Conservation (phyloP, 2,113 vertebrate species). For the Pygathrix nemaeus region DNA sequence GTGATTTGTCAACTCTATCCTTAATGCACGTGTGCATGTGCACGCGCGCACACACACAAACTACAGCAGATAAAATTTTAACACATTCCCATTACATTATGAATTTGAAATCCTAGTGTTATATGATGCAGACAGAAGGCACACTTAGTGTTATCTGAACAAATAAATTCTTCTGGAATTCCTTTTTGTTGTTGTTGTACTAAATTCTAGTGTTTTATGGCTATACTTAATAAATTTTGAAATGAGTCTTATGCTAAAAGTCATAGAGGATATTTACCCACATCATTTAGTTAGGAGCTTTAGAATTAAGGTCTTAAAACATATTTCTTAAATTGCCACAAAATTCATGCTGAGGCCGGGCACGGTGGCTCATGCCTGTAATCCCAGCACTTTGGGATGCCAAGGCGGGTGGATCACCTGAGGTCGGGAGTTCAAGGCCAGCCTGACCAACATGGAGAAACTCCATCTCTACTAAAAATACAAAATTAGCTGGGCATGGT, state of each 20-base stretch:
- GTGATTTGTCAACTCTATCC: not conserved
- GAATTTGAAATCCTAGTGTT: not conserved
- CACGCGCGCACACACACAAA: not conserved
- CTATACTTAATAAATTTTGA: not conserved
- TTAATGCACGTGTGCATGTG: not conserved
- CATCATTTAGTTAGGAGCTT: not conserved
- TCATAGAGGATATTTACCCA: not conserved
- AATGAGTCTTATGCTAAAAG: not conserved
- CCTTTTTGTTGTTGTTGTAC: not conserved
- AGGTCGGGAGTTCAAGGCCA: too few relatives aligned
- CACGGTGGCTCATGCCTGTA: too few relatives aligned
- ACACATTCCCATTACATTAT: not conserved
- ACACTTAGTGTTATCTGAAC: not conserved
- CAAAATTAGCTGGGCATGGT: too few relatives aligned
- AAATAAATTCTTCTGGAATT: constrained; percentile 32
- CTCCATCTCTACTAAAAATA: too few relatives aligned
- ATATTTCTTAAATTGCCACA: constrained; percentile 7
- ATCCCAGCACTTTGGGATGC: too few relatives aligned
- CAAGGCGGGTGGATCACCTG: too few relatives aligned
- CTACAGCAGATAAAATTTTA: not conserved
- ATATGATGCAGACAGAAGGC: not conserved
- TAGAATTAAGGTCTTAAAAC: constrained; percentile 50
- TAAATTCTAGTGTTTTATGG: constrained; percentile 5
- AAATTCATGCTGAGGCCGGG: not conserved
- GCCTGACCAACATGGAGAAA: too few relatives aligned